Evolutionary conservation across 2,113 vertebrate species (phyloP).

Genomic region (Trichomycterus rosablanca): DNA sequence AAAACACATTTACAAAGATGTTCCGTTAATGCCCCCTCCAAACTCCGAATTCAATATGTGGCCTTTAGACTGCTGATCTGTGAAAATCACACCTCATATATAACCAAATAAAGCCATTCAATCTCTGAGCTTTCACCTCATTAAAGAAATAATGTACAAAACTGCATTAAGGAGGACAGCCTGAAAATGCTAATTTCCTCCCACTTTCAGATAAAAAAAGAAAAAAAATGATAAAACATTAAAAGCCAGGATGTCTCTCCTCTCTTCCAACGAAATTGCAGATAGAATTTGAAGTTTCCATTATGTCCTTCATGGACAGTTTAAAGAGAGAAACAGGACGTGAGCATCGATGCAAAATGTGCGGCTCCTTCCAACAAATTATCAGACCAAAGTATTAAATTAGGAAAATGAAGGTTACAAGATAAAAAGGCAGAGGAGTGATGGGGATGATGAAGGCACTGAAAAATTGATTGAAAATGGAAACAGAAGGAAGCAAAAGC

Average conservation of each 20-base stretch:
- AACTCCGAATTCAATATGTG: background rate
- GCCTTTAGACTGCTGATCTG: background rate
- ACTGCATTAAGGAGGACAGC: constrained; percentile 16
- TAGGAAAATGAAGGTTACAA: constrained; percentile 33
- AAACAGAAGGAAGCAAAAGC: constrained; percentile 28
- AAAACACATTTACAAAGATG: background rate
- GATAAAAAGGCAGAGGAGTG: constrained; percentile 27
- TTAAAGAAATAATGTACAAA: constrained; percentile 14
- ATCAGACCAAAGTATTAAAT: constrained; percentile 43
- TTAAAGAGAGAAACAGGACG: constrained; percentile 9
- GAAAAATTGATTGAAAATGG: constrained; percentile 41
- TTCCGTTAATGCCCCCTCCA: background rate
- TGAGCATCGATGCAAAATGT: constrained; percentile 16
- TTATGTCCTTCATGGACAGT: constrained; percentile 27
- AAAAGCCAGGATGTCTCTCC: constrained; percentile 2
- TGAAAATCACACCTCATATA: background rate
- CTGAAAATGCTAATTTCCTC: constrained; percentile 28
- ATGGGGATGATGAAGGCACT: constrained; percentile 13
- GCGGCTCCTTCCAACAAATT: constrained; percentile 27
- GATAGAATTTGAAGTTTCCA: constrained; percentile 35
- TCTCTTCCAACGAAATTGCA: constrained; percentile 1
- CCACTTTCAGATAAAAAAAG: constrained; percentile 2
- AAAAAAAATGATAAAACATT: constrained; percentile 5
- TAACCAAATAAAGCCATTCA: constrained; percentile 2
- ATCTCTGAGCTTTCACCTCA: constrained; percentile 16